Evolutionary conservation across 2,797 vertebrate genomes (phyloP), one percentile per base, ranked within the genome.

Genomic region (Synanceia verrucosa): DNA sequence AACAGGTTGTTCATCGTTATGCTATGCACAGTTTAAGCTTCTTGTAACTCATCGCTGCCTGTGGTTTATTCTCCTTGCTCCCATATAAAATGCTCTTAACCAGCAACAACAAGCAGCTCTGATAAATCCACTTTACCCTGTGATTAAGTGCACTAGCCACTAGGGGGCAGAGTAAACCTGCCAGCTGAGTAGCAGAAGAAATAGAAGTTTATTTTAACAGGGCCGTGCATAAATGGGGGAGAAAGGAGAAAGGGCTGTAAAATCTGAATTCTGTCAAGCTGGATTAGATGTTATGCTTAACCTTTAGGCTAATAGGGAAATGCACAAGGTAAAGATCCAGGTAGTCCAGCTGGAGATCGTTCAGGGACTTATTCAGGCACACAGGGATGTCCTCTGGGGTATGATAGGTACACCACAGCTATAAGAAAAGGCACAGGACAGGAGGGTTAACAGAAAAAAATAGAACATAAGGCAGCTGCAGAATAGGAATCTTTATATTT

Each of bases 261-360:
- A 9, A 41, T 50, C 13, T 31, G 1, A 34, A 37, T 31, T 34
- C 5, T 52, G 0, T 16, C 11, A 58, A 36, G 29, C 2, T 50
- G 1, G 64, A 41, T 48, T 50, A 2, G 3, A 33, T 37, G 9
- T 26, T 23, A 10, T 2, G 1, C 4, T 57, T 1, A 66, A 95
- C 94, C 93, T 94, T 86, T 1, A 94, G 66, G 37, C 88, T 93
- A 13, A 94, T 82, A 13, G 94, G 94, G 76, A 94, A 94, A 80
- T 95, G 94, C 21, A 95, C 62, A 3, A 95, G 91, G 73, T 94
- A 95, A 11, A 95, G 91, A 63, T 95, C 93, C 74, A 95, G 73
- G 72, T 93, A 93, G 59, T 94, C 93, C 60, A 94, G 81, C 59
- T 92, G 91, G n/a, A 95, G 92, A 7, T 93, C 91, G 1, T 21